phyloP scores from a whole-genome alignment of 2,797 vertebrate genomes.

The Yasuhikotakia modesta region DNA sequence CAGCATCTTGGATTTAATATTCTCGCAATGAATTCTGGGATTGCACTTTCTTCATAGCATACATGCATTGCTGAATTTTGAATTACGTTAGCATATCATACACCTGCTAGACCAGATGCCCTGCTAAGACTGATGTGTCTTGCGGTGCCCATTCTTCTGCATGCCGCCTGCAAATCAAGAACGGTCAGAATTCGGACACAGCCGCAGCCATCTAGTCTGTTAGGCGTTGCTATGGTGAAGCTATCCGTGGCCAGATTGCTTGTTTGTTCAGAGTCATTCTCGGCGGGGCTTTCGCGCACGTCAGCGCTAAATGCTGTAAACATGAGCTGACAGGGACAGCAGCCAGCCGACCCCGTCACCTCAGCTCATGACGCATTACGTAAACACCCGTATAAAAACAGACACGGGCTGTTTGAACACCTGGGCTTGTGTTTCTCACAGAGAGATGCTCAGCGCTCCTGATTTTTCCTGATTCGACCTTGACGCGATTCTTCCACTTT shows the following conservation, averaged over 20 bases:
- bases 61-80: background rate
- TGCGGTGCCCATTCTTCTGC: background rate
- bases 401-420: constrained; percentile 37
- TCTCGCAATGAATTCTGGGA: background rate
- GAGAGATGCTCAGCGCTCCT: background rate
- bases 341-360: constrained; percentile 38
- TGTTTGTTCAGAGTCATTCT: constrained; percentile 45
- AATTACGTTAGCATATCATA: background rate
- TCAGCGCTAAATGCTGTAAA: constrained; percentile 46
- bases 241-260: constrained; percentile 24
- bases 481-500: constrained; percentile 16
- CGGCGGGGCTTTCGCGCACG: constrained; percentile 31
- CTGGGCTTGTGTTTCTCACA: constrained; percentile 21
- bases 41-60: background rate
- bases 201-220: constrained; percentile 2
- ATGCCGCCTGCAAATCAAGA: background rate
- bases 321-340: constrained; percentile 43
- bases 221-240: constrained; percentile 42
- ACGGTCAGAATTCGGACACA: background rate
- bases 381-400: constrained; percentile 34
- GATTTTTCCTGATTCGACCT: constrained; percentile 25
- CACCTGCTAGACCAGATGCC: background rate
- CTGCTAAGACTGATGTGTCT: background rate
- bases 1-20: background rate
- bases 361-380: constrained; percentile 30